These are phyloP conservation scores for Watsonalla cultraria DNA, from an alignment of 2,888 invertebrate genomes.

Conservation along the genomic window DNA sequence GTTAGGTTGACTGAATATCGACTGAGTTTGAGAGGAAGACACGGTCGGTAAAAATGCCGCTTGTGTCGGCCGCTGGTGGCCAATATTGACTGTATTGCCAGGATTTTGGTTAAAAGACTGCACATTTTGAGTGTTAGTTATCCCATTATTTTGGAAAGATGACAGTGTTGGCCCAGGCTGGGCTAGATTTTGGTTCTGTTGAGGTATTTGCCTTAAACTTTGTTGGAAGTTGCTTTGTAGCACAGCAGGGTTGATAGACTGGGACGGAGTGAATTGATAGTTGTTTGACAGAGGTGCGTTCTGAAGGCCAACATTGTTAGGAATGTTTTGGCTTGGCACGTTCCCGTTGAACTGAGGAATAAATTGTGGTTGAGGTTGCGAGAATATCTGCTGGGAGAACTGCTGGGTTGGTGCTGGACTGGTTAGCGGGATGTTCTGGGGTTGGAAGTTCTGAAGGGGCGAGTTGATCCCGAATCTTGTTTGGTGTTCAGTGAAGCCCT, in stretches of 20 bases:
- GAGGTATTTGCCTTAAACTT: constrained; percentile 43
- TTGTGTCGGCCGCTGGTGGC: constrained; percentile 61
- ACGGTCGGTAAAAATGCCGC: constrained; percentile 62
- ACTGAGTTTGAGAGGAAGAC: constrained; percentile 45
- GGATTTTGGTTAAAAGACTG: constrained; percentile 49
- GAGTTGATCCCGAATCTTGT: constrained; percentile 68
- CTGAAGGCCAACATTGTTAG: constrained; percentile 29
- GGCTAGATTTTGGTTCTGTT: constrained; percentile 49
- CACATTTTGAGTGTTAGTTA: constrained; percentile 44
- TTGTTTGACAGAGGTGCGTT: constrained; percentile 42
- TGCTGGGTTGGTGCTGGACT: constrained; percentile 55
- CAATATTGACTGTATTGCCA: constrained; percentile 42
- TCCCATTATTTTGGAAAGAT: constrained; percentile 46
- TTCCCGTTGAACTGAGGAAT: constrained; percentile 64
- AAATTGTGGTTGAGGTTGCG: constrained; percentile 44
- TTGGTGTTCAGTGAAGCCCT: constrained; percentile 68
- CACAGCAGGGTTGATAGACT: constrained; percentile 36
- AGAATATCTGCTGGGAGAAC: constrained; percentile 38
- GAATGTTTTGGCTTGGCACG: constrained; percentile 43
- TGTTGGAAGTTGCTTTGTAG: constrained; percentile 49
- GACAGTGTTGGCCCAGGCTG: constrained; percentile 58
- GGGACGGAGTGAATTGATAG: constrained; percentile 52
- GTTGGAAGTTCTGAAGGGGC: constrained; percentile 62
- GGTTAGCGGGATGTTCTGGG: constrained; percentile 40
- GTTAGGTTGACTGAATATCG: constrained; percentile 53